Base-by-base conservation (phyloP, 1,140 invertebrate species). In the Hylaeus anthracinus region DNA sequence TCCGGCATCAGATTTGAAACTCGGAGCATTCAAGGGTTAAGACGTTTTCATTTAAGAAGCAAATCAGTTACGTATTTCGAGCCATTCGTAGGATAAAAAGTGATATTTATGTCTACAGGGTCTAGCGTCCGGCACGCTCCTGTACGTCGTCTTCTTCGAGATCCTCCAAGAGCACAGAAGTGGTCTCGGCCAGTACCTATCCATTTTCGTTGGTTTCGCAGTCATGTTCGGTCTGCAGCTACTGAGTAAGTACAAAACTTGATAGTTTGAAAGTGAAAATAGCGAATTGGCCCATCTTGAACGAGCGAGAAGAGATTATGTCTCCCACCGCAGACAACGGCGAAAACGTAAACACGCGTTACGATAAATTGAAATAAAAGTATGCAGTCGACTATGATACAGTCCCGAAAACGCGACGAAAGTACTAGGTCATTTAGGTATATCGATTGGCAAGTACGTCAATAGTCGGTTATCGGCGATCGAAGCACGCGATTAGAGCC, bases 141-240 rank as follows among this genome's bases (percentile, higher is more conserved):
- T 96, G 0, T 96, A 96, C 89, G 95, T 96, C 0, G 95, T 96
- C 3, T 96, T 96, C 87, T 96, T 96, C 87, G 96, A 96, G 90
- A 95, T 96, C 39, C 88, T 96, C 12, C 94, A 95, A 80, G 93
- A 94, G 55, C 92, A 95, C 61, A 90, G 93, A n/a, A 91, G 84
- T 72, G 93, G 92, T 1, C 66, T 94, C 1, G 55, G 78, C 5
- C 93, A 94, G 61, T 92, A 93, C 61, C 1, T 93, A 1, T 91
- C 93, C 0, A 92, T 94, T 39, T 70, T 94, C 48, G 55, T 92
- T 14, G 94, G 94, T 0, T 94, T 94, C 70, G 8, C 85, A 0
- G 41, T 93, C 3, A 94, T 94, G 93, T 91, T 93, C 15, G 92
- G 89, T 1, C 82, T 94, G 5, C 92, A 93, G 41, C 78, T 90